These are phyloP conservation scores for Macroglossus sobrinus DNA, from an alignment of 2,113 vertebrate species.

Conservation along the genomic window DNA sequence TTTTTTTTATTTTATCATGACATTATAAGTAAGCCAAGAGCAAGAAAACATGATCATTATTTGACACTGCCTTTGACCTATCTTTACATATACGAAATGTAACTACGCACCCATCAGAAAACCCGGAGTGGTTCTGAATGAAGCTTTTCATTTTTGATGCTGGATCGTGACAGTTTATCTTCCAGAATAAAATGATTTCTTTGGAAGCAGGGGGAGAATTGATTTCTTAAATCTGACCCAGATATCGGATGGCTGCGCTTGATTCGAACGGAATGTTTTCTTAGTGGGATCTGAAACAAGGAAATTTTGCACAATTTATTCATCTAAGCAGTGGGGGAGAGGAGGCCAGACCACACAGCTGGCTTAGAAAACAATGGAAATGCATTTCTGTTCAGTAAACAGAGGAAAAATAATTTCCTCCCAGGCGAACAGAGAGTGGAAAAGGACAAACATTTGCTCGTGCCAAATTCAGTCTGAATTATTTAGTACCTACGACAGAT, in stretches of 20 bases:
- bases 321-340: not conserved
- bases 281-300: not conserved
- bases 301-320: conserved; percentile 62
- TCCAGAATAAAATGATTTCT: conserved; percentile 44
- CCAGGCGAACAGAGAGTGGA: conserved; percentile 55
- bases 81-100: conserved; percentile 41
- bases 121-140: conserved; percentile 51
- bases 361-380: conserved; percentile 67
- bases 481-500: conserved; percentile 69
- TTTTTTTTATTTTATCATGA: conserved; percentile 2
- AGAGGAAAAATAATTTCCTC: conserved; percentile 69
- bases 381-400: conserved; percentile 71
- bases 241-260: not conserved
- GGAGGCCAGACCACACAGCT: conserved; percentile 24
- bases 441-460: conserved; percentile 71
- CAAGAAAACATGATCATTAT: conserved; percentile 24
- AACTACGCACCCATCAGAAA: conserved; percentile 29
- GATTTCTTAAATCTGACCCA: conserved; percentile 58
- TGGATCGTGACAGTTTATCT: not conserved
- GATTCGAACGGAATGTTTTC: conserved; percentile 44
- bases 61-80: conserved; percentile 46
- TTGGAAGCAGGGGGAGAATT: conserved; percentile 19
- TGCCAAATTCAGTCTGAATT: conserved; percentile 78
- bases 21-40: not conserved
- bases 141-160: conserved; percentile 58